Conservation (phyloP, 2,113 vertebrate genomes). For the Uria lomvia region DNA sequence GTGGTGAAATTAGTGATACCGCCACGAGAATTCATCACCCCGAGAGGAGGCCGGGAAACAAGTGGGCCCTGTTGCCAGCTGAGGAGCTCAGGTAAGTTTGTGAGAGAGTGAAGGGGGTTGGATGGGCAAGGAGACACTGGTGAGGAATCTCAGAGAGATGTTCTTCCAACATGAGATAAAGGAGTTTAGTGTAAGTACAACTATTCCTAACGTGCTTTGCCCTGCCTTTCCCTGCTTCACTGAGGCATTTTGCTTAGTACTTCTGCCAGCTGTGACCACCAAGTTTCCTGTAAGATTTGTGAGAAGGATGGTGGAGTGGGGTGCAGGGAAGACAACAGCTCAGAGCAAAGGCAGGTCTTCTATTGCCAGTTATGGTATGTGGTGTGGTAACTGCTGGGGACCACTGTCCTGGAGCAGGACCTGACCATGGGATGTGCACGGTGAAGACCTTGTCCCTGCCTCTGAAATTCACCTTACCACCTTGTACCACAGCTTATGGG, state of each 20-base stretch:
- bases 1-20: background rate
- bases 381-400: accelerated
- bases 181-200: background rate
- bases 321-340: background rate
- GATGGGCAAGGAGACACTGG: background rate
- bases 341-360: background rate
- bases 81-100: background rate
- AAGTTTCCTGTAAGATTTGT: background rate
- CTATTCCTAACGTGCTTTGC: background rate
- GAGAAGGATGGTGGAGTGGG: background rate
- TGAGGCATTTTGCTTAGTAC: background rate
- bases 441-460: background rate
- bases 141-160: background rate
- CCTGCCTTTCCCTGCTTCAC: background rate
- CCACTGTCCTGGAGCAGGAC: background rate
- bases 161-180: background rate
- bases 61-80: background rate
- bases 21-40: background rate
- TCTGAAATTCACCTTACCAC: background rate
- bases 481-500: background rate
- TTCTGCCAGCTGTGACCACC: background rate
- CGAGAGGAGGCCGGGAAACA: background rate
- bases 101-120: background rate
- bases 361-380: background rate
- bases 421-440: background rate